Evolutionary conservation across 1,140 invertebrate species (phyloP), one percentile per base, ranked within the genome.

Genomic region (Pentalonia nigronervosa): DNA sequence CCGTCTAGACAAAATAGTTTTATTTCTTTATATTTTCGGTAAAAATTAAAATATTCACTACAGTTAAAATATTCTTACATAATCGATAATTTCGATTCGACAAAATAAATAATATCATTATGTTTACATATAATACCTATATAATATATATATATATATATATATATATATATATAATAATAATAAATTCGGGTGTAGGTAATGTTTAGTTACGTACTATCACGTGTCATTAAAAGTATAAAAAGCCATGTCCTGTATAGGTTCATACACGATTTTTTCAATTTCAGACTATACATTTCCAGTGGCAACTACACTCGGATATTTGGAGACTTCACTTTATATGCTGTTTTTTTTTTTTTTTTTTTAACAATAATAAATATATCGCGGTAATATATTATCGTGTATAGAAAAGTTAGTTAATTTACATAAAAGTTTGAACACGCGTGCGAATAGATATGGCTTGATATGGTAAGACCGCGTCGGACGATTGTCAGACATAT

Each of bases 401-500:
- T 20, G n/a, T 30, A 11, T 41, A 41, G 41, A 41, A 41, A 41
- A 41, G 4, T 41, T n/a, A 86, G 84, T 86, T 47, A 25, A 86
- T 86, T 86, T 86, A 86, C 84, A 86, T 86, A 86, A 47, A 47
- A 86, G 41, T 86, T 25, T 30, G 14, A 86, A 86, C 45, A 47
- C 86, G 47, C 45, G 47, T 30, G 47, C 86, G 86, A 30, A 86
- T 86, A 84, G 20, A 84, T 84, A 84, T n/a, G n/a, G 83, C 41
- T 25, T 20, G 45, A 25, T 20, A 45, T 41, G 47, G 47, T 87
- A 47, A 88, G n/a, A 89, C 48, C 48, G 50, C 48, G 25, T 56
- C 88, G 88, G 88, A 90, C 88, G 53, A 50, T 88, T 50, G 87
- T 60, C 88, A 50, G 88, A 90, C 88, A 34, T 90, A 90, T 90